Percentiles rank a stretch among this genome's conserved stretches.
These are phyloP conservation scores for Cirrhinus molitorella DNA, from an alignment of 2,797 vertebrate species.

Conservation along the genomic window DNA sequence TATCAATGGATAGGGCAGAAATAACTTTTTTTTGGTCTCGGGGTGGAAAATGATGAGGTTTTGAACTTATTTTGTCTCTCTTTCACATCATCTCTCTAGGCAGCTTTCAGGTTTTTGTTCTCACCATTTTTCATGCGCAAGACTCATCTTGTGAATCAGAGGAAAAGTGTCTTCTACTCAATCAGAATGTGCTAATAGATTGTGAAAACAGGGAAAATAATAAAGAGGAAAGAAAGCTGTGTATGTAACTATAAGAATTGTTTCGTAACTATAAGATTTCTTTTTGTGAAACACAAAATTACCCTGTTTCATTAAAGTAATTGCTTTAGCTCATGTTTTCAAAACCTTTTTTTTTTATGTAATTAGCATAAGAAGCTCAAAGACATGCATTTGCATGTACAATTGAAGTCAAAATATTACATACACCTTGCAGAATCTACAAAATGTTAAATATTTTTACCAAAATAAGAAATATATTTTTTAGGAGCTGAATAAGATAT, in stretches of 20 bases:
- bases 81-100: not conserved
- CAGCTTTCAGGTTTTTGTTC: not conserved
- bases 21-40: not conserved
- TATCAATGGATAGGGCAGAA: not conserved
- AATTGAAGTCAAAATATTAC: no score
- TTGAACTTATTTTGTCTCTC: conserved; percentile 64
- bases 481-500: no score
- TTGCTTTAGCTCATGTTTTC: not conserved
- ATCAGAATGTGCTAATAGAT: not conserved
- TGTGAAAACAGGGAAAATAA: not conserved
- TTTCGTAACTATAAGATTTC: not conserved
- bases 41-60: conserved; percentile 62
- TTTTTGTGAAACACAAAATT: not conserved
- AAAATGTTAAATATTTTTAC: no score
- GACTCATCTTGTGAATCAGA: not conserved
- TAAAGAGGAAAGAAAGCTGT: not conserved
- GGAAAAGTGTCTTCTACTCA: not conserved
- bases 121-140: not conserved
- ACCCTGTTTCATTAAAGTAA: not conserved
- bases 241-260: not conserved
- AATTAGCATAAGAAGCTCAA: no score
- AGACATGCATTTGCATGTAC: no score
- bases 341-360: no score
- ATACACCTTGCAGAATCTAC: no score
- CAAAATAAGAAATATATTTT: no score